Base-by-base conservation (phyloP, 2,113 vertebrate species). In the Eleginops maclovinus region DNA sequence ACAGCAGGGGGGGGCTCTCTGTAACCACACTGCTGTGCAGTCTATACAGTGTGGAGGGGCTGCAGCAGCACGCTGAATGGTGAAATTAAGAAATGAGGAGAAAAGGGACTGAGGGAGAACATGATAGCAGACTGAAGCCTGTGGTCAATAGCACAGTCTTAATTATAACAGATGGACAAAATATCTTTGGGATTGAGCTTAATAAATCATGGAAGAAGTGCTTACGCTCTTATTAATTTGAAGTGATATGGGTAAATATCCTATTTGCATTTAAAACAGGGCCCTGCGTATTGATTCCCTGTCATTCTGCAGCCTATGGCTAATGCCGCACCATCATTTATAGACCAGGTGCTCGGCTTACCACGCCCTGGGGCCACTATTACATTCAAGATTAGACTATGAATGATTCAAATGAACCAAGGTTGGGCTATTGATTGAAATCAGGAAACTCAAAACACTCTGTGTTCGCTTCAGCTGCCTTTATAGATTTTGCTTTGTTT, bases 391-490 rank as follows among this genome's bases (percentile, higher is more conserved):
- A 91, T 93, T 89, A 89, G 82, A 90, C 81, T 78, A 85, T 91
- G 86, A 91, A 91, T 91, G 91, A 91, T 90, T 90, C 82, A 91
- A 91, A 90, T 87, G 65, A 90, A 84, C 79, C 83, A 87, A 90
- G 91, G 86, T 87, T 80, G 72, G 59, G 61, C 17, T 88, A 93
- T 91, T 55, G 89, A 93, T 88, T 77, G 41, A 63, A 88, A 87
- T 86, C 67, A 79, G 88, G 72, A 90, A 89, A 85, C 80, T 82
- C 69, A 73, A 87, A 86, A 79, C 81, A 82, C 49, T 84, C 47
- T 4, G 60, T 7, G 31, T 81, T 80, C 5, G 26, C 78, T 68
- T 79, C 72, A 85, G 82, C 86, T 77, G 81, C 76, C 2, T 81
- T 81, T 75, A 87, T 84, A 31, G 87, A 89, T 87, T 78, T 40